A percentile compares a stretch with the other conserved stretches of the same genome.
Conservation (phyloP, 2,797 vertebrate genomes). For the Clarias platycephalus region DNA sequence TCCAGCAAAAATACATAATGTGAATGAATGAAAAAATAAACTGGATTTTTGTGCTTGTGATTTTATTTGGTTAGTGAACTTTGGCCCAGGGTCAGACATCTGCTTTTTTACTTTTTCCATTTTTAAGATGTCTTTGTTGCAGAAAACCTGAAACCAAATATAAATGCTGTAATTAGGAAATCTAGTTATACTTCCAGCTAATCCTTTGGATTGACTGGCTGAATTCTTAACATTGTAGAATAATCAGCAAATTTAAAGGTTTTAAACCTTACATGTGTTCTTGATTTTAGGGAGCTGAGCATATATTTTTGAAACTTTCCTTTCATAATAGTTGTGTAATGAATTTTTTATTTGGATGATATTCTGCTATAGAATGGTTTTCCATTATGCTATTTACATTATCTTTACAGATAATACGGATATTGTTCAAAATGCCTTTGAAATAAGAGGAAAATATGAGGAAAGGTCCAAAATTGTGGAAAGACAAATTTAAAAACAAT, state of each 20-base stretch:
- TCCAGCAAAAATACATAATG: not conserved
- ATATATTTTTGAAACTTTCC: not conserved
- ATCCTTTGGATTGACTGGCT: not conserved
- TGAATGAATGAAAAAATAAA: constrained; percentile 3
- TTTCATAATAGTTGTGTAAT: not conserved
- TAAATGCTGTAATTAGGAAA: not conserved
- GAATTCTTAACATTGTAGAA: not conserved
- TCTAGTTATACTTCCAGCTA: not conserved
- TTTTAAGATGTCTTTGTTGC: not conserved
- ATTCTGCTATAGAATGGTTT: not conserved
- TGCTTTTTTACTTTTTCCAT: not conserved
- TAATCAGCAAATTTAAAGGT: constrained; percentile 3
- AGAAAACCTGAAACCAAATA: not conserved
- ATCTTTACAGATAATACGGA: not conserved
- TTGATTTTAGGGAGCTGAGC: not conserved
- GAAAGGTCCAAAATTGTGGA: not conserved
- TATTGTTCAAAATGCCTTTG: not conserved
- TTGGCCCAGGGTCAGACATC: not conserved
- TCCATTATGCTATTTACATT: not conserved
- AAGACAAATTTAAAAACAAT: not conserved
- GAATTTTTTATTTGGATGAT: not conserved
- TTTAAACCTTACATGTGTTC: not conserved
- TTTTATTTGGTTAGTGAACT: constrained; percentile 17
- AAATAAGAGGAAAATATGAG: not conserved
- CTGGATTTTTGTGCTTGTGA: constrained; percentile 32